Base-by-base conservation (phyloP, 2,113 vertebrate species). In the Varanus komodoensis region DNA sequence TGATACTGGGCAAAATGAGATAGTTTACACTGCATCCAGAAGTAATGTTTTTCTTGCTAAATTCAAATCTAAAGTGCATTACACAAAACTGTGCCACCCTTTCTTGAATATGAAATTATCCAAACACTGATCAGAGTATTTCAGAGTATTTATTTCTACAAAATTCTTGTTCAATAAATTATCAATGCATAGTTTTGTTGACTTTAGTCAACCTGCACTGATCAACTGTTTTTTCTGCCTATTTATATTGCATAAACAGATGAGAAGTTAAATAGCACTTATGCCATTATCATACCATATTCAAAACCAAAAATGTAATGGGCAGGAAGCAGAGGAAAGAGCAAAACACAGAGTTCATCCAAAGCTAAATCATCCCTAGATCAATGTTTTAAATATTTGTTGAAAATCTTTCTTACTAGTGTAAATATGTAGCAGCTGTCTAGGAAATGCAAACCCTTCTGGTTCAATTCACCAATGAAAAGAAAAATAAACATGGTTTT, bases 311-410 rank as follows among this genome's bases (percentile, higher is more conserved):
- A 75, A 75, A 75, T 71, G 27, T 25, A 44, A 82, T 21, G 88
- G 19, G 17, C 44, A 25, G 83, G 87, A 69, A 14, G 29, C 32
- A 90, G 92, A 91, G 85, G 54, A 11, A 61, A 82, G 81, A 86
- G 32, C 9, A 14, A 82, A 89, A 21, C 11, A 64, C 5, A 85
- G 38, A 54, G 61, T 68, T 84, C 87, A 19, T 83, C 4, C 27
- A 32, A 17, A 85, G n/a, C 6, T 44, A 54, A 54, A 54, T 74
- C 86, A n/a, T 77, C 75, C 21, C n/a, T 3, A 0, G 2, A 34
- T 27, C 86, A 74, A 6, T 32, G 57, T 89, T 89, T 81, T 84
- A 91, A 92, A 81, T 64, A 91, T 68, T 92, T 74, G 69, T 57
- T 57, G 44, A 52, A 67, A 87, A 75, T 52, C 34, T 91, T 88